A percentile compares a stretch with the other conserved stretches of the same genome.
Conservation (phyloP, 2,888 invertebrate species). For the Lomographa bimaculata region DNA sequence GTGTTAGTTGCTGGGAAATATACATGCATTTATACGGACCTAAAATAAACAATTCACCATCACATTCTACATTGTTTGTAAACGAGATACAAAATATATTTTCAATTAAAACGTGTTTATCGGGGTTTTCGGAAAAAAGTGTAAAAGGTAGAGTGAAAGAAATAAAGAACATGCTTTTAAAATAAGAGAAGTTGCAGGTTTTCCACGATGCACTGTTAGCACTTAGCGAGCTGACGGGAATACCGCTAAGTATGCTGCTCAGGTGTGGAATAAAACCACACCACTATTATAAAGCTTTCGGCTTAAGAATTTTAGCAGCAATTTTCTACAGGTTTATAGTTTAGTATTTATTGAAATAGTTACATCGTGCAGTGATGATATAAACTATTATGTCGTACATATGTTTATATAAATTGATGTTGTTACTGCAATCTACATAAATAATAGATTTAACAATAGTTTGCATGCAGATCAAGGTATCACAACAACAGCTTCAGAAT, state of each 20-base stretch:
- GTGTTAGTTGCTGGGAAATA: conserved; percentile 9
- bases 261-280: conserved; percentile 22
- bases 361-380: too few species aligned
- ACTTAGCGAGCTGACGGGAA: conserved; percentile 15
- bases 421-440: too few species aligned
- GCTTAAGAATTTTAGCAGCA: conserved; percentile 8
- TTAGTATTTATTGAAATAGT: not conserved
- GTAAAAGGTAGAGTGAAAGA: conserved; percentile 2
- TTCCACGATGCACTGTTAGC: conserved; percentile 25
- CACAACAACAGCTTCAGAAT: too few species aligned
- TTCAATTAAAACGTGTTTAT: not conserved
- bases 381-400: too few species aligned
- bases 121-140: conserved; percentile 1
- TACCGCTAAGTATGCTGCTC: conserved; percentile 30
- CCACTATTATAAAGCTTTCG: conserved; percentile 8
- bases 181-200: conserved; percentile 18
- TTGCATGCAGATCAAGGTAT: too few species aligned
- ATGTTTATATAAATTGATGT: too few species aligned
- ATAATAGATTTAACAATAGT: too few species aligned
- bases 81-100: not conserved
- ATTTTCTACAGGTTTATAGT: conserved; percentile 6
- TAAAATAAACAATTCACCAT: too few species aligned
- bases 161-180: conserved; percentile 25
- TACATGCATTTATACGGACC: conserved; percentile 13
- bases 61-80: too few species aligned